phyloP scores from a whole-genome alignment of 1,140 invertebrate genomes.

The Plectrocnemia conspersa region DNA sequence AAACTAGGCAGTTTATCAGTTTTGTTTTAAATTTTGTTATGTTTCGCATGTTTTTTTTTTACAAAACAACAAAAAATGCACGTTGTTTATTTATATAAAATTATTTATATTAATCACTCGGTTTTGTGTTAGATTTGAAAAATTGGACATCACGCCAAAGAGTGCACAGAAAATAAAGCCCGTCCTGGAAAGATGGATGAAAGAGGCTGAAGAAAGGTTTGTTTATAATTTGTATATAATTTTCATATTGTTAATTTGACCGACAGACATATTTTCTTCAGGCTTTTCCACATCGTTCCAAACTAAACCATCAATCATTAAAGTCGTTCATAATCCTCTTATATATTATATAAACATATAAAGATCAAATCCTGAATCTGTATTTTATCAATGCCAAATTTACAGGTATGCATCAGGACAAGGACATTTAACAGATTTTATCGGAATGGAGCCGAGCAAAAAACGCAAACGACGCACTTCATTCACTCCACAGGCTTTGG shows the following conservation, averaged over 20 bases:
- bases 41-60: constrained; percentile 18
- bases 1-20: constrained; percentile 16
- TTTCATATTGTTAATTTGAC: neutral
- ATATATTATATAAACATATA: neutral
- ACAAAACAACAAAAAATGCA: neutral
- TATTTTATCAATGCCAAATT: constrained; percentile 37
- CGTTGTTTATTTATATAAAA: constrained; percentile 35
- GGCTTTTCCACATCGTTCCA: neutral
- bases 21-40: constrained; percentile 21
- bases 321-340: neutral
- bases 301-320: no score
- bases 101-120: constrained; percentile 41
- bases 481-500: constrained; percentile 93
- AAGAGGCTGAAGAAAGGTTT: constrained; percentile 94
- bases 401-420: constrained; percentile 84
- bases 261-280: neutral
- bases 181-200: constrained; percentile 96
- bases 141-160: constrained; percentile 98
- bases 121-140: constrained; percentile 87
- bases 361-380: neutral
- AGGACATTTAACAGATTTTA: constrained; percentile 91
- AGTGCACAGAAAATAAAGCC: constrained; percentile 99
- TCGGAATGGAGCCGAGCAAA: constrained; percentile 92
- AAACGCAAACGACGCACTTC: constrained; percentile 94
- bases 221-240: constrained; percentile 40